Conservation (phyloP, 2,113 vertebrate species). For the Oreochromis aureus region DNA sequence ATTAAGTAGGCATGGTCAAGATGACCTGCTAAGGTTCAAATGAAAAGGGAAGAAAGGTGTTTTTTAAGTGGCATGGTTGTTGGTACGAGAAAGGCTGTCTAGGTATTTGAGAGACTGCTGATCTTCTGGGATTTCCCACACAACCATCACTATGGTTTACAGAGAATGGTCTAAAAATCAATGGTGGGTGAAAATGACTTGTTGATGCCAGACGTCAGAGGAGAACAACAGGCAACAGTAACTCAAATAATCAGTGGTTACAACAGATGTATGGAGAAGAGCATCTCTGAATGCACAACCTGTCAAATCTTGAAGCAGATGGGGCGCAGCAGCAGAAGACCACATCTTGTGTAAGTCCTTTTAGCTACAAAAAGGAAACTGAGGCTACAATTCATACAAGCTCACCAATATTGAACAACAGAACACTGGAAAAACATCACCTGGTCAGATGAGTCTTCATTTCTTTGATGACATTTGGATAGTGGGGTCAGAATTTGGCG, state of each 20-base stretch:
- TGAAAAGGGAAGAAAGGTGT: not conserved
- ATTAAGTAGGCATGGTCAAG: not conserved
- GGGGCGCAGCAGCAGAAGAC: accelerated
- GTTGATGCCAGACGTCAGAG: not conserved
- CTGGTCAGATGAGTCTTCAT: not conserved
- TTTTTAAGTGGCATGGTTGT: not conserved
- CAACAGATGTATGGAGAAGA: not conserved
- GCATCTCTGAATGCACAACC: not conserved
- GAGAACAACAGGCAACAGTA: not conserved
- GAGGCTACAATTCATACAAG: not conserved
- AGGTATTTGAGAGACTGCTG: not conserved
- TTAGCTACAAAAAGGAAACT: not conserved
- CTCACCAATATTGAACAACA: not conserved
- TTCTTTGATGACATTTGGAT: not conserved
- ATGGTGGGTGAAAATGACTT: not conserved
- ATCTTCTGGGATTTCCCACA: not conserved
- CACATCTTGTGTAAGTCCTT: not conserved
- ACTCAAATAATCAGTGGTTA: not conserved
- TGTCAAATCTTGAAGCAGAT: not conserved
- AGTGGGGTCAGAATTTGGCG: not conserved
- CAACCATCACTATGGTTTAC: not conserved
- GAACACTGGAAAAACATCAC: not conserved
- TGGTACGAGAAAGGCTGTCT: not conserved
- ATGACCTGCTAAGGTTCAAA: not conserved
- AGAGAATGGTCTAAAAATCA: not conserved